These are phyloP conservation scores for Siderastrea radians DNA, from an alignment of 92 coral and sea anemone genomes.

Conservation along the genomic window DNA sequence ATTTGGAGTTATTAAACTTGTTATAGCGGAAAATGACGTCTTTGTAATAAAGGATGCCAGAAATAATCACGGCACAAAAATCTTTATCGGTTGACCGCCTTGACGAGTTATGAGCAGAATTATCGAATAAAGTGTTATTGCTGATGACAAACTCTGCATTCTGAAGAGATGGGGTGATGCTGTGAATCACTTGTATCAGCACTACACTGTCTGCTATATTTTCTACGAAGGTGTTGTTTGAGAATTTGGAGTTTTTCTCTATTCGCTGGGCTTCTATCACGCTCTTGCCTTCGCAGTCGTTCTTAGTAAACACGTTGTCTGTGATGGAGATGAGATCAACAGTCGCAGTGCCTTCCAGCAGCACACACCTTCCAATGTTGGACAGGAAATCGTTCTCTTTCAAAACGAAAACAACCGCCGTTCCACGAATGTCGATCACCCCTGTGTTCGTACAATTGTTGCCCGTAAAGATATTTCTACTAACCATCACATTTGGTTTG, in stretches of 20 bases:
- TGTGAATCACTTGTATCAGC: constrained; percentile 34
- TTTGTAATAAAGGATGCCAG: constrained; percentile 49
- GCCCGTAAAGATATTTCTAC: not conserved
- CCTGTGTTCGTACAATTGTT: constrained; percentile 32
- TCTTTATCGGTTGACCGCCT: not conserved
- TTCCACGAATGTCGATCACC: constrained; percentile 7
- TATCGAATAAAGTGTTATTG: constrained; percentile 57
- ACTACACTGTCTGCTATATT: constrained; percentile 47
- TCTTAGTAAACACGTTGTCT: constrained; percentile 52
- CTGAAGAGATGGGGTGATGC: not conserved
- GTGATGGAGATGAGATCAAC: constrained; percentile 12
- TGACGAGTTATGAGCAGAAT: not conserved
- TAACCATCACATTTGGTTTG: not conserved
- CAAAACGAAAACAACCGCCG: not conserved
- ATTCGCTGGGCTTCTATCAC: constrained; percentile 50
- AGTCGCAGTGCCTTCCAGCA: constrained; percentile 23
- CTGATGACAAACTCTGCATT: constrained; percentile 1
- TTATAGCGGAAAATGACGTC: constrained; percentile 35
- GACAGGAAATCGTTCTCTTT: constrained; percentile 33
- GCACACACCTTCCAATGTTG: constrained; percentile 41
- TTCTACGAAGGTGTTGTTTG: constrained; percentile 43
- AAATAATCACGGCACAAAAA: constrained; percentile 26
- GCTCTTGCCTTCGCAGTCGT: constrained; percentile 25
- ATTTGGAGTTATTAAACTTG: constrained; percentile 50
- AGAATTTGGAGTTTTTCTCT: not conserved